These are phyloP conservation scores for Scomber scombrus DNA, from an alignment of 2,113 vertebrate species.

Conservation along the genomic window DNA sequence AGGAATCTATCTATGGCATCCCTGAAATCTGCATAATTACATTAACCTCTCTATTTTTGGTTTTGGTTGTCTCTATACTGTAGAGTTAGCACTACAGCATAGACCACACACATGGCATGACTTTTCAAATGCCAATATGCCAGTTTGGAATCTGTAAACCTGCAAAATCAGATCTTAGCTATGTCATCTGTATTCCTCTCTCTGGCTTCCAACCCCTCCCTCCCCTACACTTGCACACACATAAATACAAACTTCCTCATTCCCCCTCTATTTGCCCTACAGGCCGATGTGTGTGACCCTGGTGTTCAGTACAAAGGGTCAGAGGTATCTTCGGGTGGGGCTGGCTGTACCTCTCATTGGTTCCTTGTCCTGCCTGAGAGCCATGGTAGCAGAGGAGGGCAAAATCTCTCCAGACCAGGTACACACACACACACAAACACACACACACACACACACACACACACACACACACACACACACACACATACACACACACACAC, in stretches of 20 bases:
- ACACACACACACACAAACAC: constrained; percentile 3
- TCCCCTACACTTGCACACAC: neutral
- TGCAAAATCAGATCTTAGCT: constrained; percentile 11
- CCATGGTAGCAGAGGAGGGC: constrained; percentile 91
- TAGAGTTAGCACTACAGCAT: neutral
- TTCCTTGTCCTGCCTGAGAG: constrained; percentile 87
- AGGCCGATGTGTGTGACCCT: constrained; percentile 92
- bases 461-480: neutral
- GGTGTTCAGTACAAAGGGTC: constrained; percentile 88
- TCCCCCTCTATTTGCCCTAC: constrained; percentile 19
- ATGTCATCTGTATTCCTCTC: constrained; percentile 7
- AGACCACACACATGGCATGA: no score
- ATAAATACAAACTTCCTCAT: neutral
- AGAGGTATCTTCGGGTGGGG: constrained; percentile 90
- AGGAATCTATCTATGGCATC: neutral
- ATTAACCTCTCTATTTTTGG: constrained; percentile 12
- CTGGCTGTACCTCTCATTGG: constrained; percentile 91
- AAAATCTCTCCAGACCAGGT: constrained; percentile 89
- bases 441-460: constrained; percentile 25
- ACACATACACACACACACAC: no score
- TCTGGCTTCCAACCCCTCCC: neutral
- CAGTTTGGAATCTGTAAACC: constrained; percentile 30
- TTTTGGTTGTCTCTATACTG: neutral
- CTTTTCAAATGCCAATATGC: no score
- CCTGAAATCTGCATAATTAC: constrained; percentile 12